Evolutionary conservation across 2,113 vertebrate genomes (phyloP).

Genomic region (Apus apus): DNA sequence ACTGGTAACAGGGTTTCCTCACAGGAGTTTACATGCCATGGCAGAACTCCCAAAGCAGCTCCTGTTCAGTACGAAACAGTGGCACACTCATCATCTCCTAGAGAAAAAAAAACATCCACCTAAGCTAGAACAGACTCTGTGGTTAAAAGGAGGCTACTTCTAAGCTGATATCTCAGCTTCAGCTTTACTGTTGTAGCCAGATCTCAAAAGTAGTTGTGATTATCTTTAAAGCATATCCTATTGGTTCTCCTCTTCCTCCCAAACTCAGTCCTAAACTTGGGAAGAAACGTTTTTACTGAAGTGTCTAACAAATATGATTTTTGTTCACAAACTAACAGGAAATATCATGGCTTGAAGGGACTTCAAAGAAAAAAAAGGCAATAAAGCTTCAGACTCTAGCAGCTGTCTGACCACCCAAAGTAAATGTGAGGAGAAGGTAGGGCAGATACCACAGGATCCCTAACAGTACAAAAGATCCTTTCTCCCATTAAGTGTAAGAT

Average conservation of each 20-base stretch:
- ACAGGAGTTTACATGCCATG: neutral
- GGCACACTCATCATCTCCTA: neutral
- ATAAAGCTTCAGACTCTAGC: neutral
- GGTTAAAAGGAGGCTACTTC: neutral
- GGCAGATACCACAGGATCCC: neutral
- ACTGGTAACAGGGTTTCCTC: neutral
- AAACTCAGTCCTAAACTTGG: neutral
- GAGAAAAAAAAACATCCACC: neutral
- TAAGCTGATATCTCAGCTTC: neutral
- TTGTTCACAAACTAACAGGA: neutral
- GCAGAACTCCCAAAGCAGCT: neutral
- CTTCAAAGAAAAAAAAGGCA: neutral
- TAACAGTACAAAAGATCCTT: neutral
- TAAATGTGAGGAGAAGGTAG: neutral
- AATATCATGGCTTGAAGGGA: neutral
- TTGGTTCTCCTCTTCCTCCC: neutral
- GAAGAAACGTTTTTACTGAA: neutral
- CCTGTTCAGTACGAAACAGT: neutral
- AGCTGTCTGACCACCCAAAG: neutral
- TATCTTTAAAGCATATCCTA: neutral
- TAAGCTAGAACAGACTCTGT: neutral
- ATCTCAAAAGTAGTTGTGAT: neutral
- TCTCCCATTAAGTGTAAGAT: neutral
- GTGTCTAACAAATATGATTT: neutral
- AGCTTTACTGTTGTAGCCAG: neutral